Base-by-base conservation (phyloP, 2,113 vertebrate genomes). In the Drymodes brunneopygia region DNA sequence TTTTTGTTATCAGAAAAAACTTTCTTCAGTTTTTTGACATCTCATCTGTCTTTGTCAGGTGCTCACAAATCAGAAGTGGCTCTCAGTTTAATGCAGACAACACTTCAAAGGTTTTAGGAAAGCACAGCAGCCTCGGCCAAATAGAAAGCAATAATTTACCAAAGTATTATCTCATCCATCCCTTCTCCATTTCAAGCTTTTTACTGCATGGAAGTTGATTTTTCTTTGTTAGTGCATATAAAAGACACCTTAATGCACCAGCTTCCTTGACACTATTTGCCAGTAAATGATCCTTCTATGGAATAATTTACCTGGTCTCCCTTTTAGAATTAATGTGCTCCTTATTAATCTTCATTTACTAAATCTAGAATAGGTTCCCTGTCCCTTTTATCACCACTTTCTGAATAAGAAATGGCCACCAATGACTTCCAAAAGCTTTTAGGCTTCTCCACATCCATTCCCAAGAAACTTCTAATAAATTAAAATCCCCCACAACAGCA, bases 41-140 rank as follows among this genome's bases (percentile, higher is more conserved):
- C 19, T 40, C 47, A 65, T 15, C 21, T 61, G 5, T 48, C 36
- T 57, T 67, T 20, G 47, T 67, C 72, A 58, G 71, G 31, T 45
- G 12, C 15, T 91, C 24, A 18, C 22, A 36, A 74, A 47, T 27
- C 21, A 64, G 29, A 80, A 79, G 25, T 17, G 6, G 13, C 12
- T 53, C 25, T 54, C 9, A 58, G 28, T 44, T 83, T 74, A 64
- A 44, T 36, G 57, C 20, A 93, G 25, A 10, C 56, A 86, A 36
- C 31, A 58, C 8, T 53, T 86, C 10, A 36, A 83, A 67, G 7
- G 40, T 48, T 48, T 79, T 28, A 67, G 5, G 6, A 75, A 71
- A 79, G 25, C 0, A 0, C 17, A 75, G 57, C 62, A 64, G 17
- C 7, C 11, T 27, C 0, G 0, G 7, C 8, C 36, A 86, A 36